phyloP scores from a whole-genome alignment of 2,888 invertebrate genomes.

The Trissolcus brochymenae region DNA sequence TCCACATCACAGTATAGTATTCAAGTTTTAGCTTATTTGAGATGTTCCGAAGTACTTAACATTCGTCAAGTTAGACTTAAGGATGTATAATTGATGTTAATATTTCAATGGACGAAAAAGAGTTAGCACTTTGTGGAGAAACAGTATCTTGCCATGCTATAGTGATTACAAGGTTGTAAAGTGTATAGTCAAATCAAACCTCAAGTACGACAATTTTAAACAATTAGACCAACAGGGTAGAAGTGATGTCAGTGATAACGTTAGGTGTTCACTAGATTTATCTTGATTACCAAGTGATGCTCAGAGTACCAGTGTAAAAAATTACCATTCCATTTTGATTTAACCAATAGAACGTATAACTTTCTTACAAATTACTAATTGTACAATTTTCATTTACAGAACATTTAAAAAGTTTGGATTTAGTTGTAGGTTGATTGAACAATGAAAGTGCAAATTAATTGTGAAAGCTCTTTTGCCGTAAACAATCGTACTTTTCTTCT shows the following conservation, averaged over 20 bases:
- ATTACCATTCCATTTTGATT: slow-evolving; percentile 30
- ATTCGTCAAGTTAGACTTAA: neutral
- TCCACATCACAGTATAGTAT: neutral
- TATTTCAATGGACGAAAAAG: slow-evolving; percentile 19
- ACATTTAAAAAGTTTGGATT: too few relatives aligned
- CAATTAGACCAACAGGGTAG: slow-evolving; percentile 60
- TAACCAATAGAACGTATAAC: slow-evolving; percentile 5
- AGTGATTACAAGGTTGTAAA: slow-evolving; percentile 26
- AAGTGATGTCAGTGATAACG: slow-evolving; percentile 57
- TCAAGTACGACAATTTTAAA: slow-evolving; percentile 40
- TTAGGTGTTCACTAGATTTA: slow-evolving; percentile 55
- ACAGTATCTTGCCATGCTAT: slow-evolving; percentile 30
- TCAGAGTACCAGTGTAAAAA: slow-evolving; percentile 47
- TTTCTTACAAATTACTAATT: neutral
- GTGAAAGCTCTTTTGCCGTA: slow-evolving; percentile 22
- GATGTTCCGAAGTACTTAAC: slow-evolving; percentile 7
- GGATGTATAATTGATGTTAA: neutral
- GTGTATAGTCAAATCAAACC: slow-evolving; percentile 41
- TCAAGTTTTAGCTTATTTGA: too few relatives aligned
- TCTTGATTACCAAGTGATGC: slow-evolving; percentile 45
- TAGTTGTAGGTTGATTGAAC: neutral
- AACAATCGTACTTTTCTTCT: slow-evolving; percentile 45
- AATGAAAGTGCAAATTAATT: neutral
- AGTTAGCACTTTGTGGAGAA: slow-evolving; percentile 2
- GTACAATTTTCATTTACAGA: too few relatives aligned